These are phyloP conservation scores for Catotricha subobsoleta DNA, from an alignment of 2,888 invertebrate species.

Conservation along the genomic window DNA sequence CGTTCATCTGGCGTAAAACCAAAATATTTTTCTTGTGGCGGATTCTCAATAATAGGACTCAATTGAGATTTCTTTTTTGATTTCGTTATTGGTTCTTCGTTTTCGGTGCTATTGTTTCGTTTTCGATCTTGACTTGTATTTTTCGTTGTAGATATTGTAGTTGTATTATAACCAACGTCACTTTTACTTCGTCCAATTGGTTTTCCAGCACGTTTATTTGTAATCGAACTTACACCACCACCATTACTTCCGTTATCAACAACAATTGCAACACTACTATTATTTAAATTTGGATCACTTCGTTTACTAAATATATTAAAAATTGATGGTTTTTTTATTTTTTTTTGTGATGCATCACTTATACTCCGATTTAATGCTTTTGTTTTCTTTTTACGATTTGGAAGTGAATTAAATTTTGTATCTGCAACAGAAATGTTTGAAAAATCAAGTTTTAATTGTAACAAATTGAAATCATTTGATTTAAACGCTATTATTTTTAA, in stretches of 20 bases:
- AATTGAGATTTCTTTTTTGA: conserved; percentile 50
- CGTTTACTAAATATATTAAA: conserved; percentile 45
- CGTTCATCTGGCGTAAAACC: neutral
- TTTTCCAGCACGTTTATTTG: conserved; percentile 31
- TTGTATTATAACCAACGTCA: conserved; percentile 37
- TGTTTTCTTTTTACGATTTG: conserved; percentile 34
- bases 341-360: conserved; percentile 36
- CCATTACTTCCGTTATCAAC: conserved; percentile 19
- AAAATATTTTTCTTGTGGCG: conserved; percentile 52
- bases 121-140: conserved; percentile 21
- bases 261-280: conserved; percentile 9
- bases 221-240: neutral
- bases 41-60: conserved; percentile 63
- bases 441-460: neutral
- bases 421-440: conserved; percentile 8
- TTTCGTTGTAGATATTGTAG: conserved; percentile 26
- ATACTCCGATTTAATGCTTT: conserved; percentile 36
- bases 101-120: conserved; percentile 28
- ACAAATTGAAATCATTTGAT: neutral
- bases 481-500: neutral
- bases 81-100: conserved; percentile 42
- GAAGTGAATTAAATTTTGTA: conserved; percentile 44
- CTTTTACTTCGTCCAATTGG: conserved; percentile 42
- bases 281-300: conserved; percentile 34
- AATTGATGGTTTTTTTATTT: conserved; percentile 41